phyloP scores from a whole-genome alignment of 2,888 invertebrate genomes.

The Aleiodes alternator region DNA sequence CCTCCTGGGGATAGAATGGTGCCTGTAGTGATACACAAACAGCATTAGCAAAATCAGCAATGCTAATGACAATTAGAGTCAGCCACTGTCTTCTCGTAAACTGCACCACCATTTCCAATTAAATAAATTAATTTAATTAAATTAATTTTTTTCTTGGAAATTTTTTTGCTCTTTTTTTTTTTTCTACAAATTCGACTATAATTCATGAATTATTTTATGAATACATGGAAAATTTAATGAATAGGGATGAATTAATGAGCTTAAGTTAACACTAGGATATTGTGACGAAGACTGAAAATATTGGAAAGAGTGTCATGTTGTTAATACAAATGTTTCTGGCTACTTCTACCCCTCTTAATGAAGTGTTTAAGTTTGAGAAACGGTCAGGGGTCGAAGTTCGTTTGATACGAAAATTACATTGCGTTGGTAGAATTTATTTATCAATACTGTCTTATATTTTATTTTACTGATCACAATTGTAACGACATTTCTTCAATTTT shows the following conservation, averaged over 20 bases:
- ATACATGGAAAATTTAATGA: too few relatives aligned
- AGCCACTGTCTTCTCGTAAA: slow-evolving; percentile 87
- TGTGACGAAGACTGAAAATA: slow-evolving; percentile 2
- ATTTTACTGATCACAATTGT: background rate
- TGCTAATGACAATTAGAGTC: slow-evolving; percentile 85
- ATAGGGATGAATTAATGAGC: background rate
- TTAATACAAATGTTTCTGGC: slow-evolving; percentile 13
- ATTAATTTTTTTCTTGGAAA: background rate
- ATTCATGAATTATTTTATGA: too few relatives aligned
- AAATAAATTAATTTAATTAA: background rate
- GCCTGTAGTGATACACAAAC: slow-evolving; percentile 90
- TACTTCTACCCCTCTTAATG: slow-evolving; percentile 14
- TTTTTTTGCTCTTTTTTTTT: background rate
- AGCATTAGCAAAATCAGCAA: slow-evolving; percentile 90
- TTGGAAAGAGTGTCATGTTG: slow-evolving; percentile 17
- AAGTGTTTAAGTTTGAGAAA: slow-evolving; percentile 12
- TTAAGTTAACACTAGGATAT: background rate
- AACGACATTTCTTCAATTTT: slow-evolving; percentile 1
- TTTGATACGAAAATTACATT: slow-evolving; percentile 22
- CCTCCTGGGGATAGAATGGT: slow-evolving; percentile 91
- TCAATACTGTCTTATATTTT: slow-evolving; percentile 21
- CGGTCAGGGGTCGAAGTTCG: slow-evolving; percentile 26
- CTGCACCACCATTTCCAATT: slow-evolving; percentile 77
- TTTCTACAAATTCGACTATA: background rate
- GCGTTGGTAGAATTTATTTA: slow-evolving; percentile 22